Evolutionary conservation across 2,888 invertebrate genomes (phyloP).

Genomic region (Glyphotaelius pellucidus): DNA sequence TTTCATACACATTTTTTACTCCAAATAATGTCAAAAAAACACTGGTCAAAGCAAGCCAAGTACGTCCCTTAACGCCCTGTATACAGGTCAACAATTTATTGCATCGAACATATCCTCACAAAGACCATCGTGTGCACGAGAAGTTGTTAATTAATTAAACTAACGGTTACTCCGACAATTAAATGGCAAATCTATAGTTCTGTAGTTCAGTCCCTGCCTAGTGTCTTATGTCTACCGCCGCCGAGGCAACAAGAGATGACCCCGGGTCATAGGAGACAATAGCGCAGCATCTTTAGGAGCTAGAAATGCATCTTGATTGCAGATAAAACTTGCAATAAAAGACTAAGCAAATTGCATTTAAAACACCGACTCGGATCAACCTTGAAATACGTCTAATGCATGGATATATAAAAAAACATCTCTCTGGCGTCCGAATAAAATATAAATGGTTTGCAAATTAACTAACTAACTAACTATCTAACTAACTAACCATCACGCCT

Average conservation of each 20-base stretch:
- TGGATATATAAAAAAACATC: neutral
- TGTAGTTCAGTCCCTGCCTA: neutral
- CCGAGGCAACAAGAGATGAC: neutral
- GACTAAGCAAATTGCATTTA: neutral
- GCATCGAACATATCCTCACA: neutral
- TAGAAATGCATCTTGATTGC: neutral
- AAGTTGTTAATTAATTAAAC: constrained; percentile 32
- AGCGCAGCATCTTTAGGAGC: neutral
- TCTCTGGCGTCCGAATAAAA: neutral
- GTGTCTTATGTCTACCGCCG: neutral
- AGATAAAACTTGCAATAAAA: neutral
- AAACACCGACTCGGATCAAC: neutral
- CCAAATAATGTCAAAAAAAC: too few relatives aligned
- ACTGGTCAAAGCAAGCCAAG: too few relatives aligned
- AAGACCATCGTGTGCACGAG: neutral
- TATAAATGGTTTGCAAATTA: too few relatives aligned
- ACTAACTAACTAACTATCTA: too few relatives aligned
- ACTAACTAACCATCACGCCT: too few relatives aligned
- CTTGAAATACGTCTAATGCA: neutral
- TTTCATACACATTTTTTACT: too few relatives aligned
- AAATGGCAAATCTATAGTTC: constrained; percentile 3
- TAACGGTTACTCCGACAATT: constrained; percentile 30
- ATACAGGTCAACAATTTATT: neutral
- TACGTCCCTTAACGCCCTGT: too few relatives aligned
- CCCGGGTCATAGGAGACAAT: constrained; percentile 8